phyloP scores from a whole-genome alignment of 2,113 vertebrate species.

The Sorex fumeus region DNA sequence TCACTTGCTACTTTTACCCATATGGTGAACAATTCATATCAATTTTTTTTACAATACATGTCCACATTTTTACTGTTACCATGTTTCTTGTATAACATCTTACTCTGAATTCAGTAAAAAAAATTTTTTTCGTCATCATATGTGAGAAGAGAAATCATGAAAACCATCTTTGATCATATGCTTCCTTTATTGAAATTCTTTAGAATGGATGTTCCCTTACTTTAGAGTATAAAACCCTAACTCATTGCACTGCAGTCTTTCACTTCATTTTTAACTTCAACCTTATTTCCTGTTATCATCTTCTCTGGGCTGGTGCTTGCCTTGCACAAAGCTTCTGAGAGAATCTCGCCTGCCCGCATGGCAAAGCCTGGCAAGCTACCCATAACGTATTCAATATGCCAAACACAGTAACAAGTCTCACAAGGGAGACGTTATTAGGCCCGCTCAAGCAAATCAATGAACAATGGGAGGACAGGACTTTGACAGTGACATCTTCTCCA shows the following conservation, averaged over 20 bases:
- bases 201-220: neutral
- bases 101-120: neutral
- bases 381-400: too few relatives aligned
- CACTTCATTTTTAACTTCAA: neutral
- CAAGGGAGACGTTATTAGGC: too few relatives aligned
- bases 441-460: too few relatives aligned
- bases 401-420: too few relatives aligned
- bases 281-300: neutral
- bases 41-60: neutral
- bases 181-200: neutral
- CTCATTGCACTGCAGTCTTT: neutral
- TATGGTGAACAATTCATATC: neutral
- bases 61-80: neutral
- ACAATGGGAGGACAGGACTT: too few relatives aligned
- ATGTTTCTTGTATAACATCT: neutral
- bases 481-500: neutral
- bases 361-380: too few relatives aligned
- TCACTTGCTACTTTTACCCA: neutral
- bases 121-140: neutral
- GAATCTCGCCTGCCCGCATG: too few relatives aligned
- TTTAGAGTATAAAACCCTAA: slow-evolving; percentile 20
- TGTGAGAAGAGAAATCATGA: too few relatives aligned
- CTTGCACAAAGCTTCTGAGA: too few relatives aligned
- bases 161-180: neutral
- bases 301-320: too few relatives aligned